Evolutionary conservation across 2,797 vertebrate species (phyloP), one percentile per base, ranked within the genome.

Genomic region (Pterois miles): DNA sequence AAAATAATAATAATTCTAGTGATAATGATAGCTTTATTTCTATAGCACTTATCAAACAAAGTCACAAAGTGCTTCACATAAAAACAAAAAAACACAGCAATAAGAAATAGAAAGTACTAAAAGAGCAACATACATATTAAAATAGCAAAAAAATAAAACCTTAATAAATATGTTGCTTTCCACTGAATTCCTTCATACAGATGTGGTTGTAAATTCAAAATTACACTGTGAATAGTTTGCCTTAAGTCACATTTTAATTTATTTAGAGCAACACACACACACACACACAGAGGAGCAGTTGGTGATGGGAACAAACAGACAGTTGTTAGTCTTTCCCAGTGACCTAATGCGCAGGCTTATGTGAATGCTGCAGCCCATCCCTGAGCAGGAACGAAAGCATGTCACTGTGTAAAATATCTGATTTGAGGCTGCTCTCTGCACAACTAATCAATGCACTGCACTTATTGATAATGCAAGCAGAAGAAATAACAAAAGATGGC

Each of bases 301-400:
- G 87, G 89, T 89, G 91, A 92, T 91, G 91, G 92, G 91, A 93
- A 94, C 92, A 94, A 94, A 92, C 86, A 92, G 90, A 90, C 91
- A 91, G 93, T 93, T 93, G 93, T 93, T 94, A 91, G 93, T 90
- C 88, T 91, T 87, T 91, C 89, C 87, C 89, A 89, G 91, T 93
- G 93, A 93, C 91, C 92, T 93, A 92, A 94, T 94, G 92, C 85
- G 76, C 89, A 92, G 92, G 91, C 90, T 90, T 88, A 86, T 93
- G 91, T 89, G 93, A 93, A 89, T 74, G 92, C 89, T 86, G 84
- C 90, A 86, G 92, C 92, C 93, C 92, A 93, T 93, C 92, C 93
- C 91, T 80, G 85, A 65, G 79, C 88, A 86, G 90, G 90, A 89
- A 91, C 84, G 77, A 87, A 72, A 88, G 77, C 84, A 68, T 90